Evolutionary conservation across 1,140 invertebrate genomes (phyloP).

Genomic region (Aricia agestis): DNA sequence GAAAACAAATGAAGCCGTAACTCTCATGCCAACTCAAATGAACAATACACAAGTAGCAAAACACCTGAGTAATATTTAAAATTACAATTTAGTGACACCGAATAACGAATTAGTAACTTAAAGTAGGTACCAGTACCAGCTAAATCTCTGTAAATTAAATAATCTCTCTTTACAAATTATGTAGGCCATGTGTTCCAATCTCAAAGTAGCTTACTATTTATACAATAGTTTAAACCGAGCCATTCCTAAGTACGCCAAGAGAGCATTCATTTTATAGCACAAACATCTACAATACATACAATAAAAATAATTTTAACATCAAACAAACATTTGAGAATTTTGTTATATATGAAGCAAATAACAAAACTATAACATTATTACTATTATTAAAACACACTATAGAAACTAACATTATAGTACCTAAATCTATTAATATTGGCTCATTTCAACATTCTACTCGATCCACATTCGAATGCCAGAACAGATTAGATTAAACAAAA

Average conservation of each 20-base stretch:
- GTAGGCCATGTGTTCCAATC: conserved; percentile 20
- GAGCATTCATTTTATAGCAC: neutral
- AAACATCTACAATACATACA: neutral
- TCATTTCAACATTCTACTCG: neutral
- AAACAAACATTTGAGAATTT: neutral
- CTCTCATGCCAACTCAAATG: too few relatives aligned
- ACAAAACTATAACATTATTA: too few relatives aligned
- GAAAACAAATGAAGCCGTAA: too few relatives aligned
- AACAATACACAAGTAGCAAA: too few relatives aligned
- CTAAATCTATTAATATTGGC: conserved; percentile 1
- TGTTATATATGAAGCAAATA: neutral
- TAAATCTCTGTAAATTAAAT: neutral
- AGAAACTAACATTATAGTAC: neutral
- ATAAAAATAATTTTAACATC: neutral
- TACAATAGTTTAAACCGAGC: conserved; percentile 1
- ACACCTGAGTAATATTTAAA: too few relatives aligned
- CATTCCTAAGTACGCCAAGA: neutral
- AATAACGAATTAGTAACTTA: conserved; percentile 1
- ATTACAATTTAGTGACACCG: too few relatives aligned
- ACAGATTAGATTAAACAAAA: neutral
- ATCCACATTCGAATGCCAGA: neutral
- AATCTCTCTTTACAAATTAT: conserved; percentile 6
- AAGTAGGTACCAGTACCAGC: neutral
- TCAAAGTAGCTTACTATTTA: conserved; percentile 16
- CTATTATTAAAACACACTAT: neutral